These are phyloP conservation scores for Lepidochitona cinerea DNA, from an alignment of 2,888 invertebrate species.

Conservation along the genomic window DNA sequence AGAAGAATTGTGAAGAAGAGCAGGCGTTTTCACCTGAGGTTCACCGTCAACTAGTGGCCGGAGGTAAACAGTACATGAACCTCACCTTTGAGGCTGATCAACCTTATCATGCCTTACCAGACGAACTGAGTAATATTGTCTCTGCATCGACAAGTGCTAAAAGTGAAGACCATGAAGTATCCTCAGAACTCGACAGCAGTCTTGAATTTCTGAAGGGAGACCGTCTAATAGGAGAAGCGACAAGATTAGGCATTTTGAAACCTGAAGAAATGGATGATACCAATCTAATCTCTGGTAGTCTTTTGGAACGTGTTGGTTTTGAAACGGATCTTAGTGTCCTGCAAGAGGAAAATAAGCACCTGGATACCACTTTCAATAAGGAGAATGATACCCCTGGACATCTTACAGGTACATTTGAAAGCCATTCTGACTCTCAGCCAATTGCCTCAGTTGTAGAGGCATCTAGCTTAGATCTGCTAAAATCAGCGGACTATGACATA, in stretches of 20 bases:
- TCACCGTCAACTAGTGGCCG: conserved; percentile 43
- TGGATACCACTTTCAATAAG: too few species aligned
- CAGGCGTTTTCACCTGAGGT: conserved; percentile 33
- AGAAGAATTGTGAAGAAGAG: not conserved
- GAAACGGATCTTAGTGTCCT: too few species aligned
- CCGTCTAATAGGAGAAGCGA: not conserved
- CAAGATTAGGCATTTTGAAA: not conserved
- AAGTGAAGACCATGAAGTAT: not conserved
- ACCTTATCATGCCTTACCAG: not conserved
- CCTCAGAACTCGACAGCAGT: not conserved
- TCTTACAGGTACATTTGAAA: too few species aligned
- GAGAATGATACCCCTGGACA: too few species aligned
- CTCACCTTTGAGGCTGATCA: conserved; percentile 46
- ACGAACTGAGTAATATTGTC: not conserved
- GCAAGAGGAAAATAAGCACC: too few species aligned
- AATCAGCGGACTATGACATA: not conserved
- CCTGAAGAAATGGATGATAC: conserved; percentile 27
- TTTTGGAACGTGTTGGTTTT: not conserved
- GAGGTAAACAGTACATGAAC: conserved; percentile 47
- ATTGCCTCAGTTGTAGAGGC: not conserved
- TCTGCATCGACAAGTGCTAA: not conserved
- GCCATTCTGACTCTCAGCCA: not conserved
- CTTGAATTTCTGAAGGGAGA: not conserved
- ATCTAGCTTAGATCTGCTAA: not conserved
- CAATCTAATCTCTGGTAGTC: not conserved